Evolutionary conservation across 2,888 invertebrate genomes (phyloP), one percentile per base, ranked within the genome.

Genomic region (Platycheirus albimanus): DNA sequence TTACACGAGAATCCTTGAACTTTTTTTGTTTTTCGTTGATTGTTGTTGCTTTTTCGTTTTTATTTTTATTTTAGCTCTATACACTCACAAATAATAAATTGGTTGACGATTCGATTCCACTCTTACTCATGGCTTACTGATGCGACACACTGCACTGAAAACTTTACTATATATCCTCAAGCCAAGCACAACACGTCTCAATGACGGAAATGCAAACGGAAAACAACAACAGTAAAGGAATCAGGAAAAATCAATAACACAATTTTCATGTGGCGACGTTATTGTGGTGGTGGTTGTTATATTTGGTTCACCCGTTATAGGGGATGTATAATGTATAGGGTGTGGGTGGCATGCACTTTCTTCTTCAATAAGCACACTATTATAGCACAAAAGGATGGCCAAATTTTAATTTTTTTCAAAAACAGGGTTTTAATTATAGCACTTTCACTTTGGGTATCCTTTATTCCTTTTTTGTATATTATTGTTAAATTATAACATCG

Each of bases 321-420:
- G 24, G 20, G 28, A 17, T n/a, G 43, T 58, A 8, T 33, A 71
- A n/a, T n/a, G n/a, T n/a, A n/a, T n/a, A n/a, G n/a, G n/a, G 81
- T 71, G 54, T 72, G 81, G 83, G 78, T 83, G 83, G 83, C 83
- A 83, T 83, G 83, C 83, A 83, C 78, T 78, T 83, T 78, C 63
- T 49, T 38, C 64, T 47, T 49, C n/a, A n/a, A n/a, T 36, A 13
- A 33, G 28, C 54, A 45, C 58, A 52, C 58, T 45, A 24, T 30
- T 45, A 51, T 43, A 33, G 20, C 38, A 58, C 51, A 41, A 5
- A 17, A 58, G 49, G 41, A 47, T 58, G 5, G 41, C 5, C 13
- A 61, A 30, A 28, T 64, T 45, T 33, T 13, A 13, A 11, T n/a
- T 17, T 79, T 54, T 70, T 47, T 30, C 2, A 49, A 49, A 43